These are phyloP conservation scores for Adoxophyes honmai DNA, from an alignment of 1,140 invertebrate species.

Conservation along the genomic window DNA sequence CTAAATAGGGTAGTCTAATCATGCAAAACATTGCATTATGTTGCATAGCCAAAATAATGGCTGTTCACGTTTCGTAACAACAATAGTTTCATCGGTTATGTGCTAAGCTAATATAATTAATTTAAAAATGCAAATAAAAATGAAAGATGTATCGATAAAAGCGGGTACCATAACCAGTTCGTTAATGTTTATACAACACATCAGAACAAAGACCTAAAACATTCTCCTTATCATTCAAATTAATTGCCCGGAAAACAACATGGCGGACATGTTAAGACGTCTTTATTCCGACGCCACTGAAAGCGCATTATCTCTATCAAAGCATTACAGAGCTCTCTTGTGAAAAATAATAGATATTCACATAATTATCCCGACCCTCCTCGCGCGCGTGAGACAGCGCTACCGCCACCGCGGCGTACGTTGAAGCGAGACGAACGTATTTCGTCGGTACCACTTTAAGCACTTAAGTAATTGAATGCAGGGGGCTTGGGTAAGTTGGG, in stretches of 20 bases:
- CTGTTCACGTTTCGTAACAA: no score
- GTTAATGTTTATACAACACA: no score
- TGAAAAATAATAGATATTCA: constrained; percentile 69
- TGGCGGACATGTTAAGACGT: constrained; percentile 47
- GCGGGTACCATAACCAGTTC: no score
- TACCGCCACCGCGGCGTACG: constrained; percentile 15
- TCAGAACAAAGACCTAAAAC: constrained; percentile 14
- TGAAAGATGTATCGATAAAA: no score
- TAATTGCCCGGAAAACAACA: constrained; percentile 55
- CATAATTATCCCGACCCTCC: constrained; percentile 62
- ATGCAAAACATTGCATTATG: no score
- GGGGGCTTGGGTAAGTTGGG: constrained; percentile 50
- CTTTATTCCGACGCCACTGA: constrained; percentile 50
- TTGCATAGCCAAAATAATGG: no score
- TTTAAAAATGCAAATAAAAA: no score
- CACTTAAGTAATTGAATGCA: constrained; percentile 74
- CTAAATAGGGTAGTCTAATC: no score
- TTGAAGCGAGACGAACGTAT: constrained; percentile 40
- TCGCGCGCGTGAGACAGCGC: constrained; percentile 27
- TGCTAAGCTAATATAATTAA: no score
- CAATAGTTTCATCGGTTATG: no score
- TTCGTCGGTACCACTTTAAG: constrained; percentile 40
- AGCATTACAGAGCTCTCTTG: constrained; percentile 53
- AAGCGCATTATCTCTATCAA: constrained; percentile 58
- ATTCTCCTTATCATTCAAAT: constrained; percentile 39